Evolutionary conservation across 1,140 invertebrate genomes (phyloP), one percentile per base, ranked within the genome.

Genomic region (Myzus persicae): DNA sequence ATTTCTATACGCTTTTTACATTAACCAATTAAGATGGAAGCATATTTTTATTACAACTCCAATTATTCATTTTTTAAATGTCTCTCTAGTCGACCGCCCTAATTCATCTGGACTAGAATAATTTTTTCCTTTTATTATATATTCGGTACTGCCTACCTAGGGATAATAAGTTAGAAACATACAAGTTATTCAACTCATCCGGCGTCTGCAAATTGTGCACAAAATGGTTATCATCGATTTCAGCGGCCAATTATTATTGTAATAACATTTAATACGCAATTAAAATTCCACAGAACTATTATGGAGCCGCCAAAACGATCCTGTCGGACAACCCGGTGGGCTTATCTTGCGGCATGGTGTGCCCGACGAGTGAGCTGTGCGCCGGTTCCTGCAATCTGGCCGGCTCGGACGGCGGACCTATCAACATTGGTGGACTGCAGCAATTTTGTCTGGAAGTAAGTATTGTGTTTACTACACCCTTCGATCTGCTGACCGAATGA

Each of bases 271-370:
- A 67, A 76, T 22, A 51, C 48, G 46, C 18, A 48, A 40, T 42
- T 0, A 8, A 1, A 31, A n/a, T 85, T 44, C 26, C 26, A 31
- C 94, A 98, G 97, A 99, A 99, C 95, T 99, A 99, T 95, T 99
- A 99, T 96, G 99, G 99, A 46, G 98, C 99, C 18, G 99, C 99
- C 0, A 99, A 99, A 95, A 97, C 97, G 1, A 99, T 99, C 93
- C 96, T 99, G 44, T 99, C 98, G 0, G 99, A 99, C 95, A 99
- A 99, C 95, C 99, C 99, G 0, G 95, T 99, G 44, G 99, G 98
- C 0, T 95, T 99, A 0, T 99, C 99, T 1, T 99, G 99, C 95
- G 99, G 99, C 38, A 99, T 99, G 99, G 99, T 99, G 20, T 99
- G 99, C 95, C 99, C 99, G 9, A 99, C 99, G 0, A 99, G 98